Evolutionary conservation across 2,113 vertebrate genomes (phyloP).

Genomic region (Poeciliopsis prolifica): DNA sequence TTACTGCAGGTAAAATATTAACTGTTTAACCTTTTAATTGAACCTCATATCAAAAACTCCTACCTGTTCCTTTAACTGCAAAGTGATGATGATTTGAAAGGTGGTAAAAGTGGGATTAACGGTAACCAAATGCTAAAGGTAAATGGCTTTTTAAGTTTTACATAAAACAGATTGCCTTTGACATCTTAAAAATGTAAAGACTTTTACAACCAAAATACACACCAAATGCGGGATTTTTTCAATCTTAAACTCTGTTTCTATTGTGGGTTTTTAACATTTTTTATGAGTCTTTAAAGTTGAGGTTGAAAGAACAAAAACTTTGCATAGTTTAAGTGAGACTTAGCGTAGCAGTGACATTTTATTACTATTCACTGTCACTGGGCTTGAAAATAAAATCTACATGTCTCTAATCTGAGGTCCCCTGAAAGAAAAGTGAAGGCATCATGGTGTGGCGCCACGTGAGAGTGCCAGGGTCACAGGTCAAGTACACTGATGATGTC

Average conservation of each 20-base stretch:
- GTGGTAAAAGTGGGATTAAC: not conserved
- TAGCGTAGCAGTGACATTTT: not conserved
- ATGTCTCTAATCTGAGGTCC: constrained; percentile 25
- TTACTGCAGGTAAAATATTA: not conserved
- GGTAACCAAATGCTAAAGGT: not conserved
- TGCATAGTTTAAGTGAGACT: not conserved
- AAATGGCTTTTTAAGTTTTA: not conserved
- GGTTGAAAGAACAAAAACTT: not conserved
- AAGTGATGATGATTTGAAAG: not conserved
- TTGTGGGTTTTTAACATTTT: not conserved
- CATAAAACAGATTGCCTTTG: constrained; percentile 45
- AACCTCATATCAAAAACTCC: not conserved
- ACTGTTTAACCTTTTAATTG: not conserved
- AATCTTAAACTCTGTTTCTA: not conserved
- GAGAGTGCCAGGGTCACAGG: constrained; percentile 47
- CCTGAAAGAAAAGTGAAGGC: constrained; percentile 19
- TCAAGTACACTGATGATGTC: constrained; percentile 70
- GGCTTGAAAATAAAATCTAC: not conserved
- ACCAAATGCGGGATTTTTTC: not conserved
- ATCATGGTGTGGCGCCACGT: constrained; percentile 44
- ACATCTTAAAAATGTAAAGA: constrained; percentile 8
- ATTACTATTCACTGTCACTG: not conserved
- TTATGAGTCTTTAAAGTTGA: not conserved
- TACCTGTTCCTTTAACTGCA: not conserved
- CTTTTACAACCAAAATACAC: not conserved